A percentile compares a stretch with the other conserved stretches of the same genome.
These are phyloP conservation scores for Drosophila subquinaria DNA, from an alignment of 2,888 invertebrate genomes.

Conservation along the genomic window DNA sequence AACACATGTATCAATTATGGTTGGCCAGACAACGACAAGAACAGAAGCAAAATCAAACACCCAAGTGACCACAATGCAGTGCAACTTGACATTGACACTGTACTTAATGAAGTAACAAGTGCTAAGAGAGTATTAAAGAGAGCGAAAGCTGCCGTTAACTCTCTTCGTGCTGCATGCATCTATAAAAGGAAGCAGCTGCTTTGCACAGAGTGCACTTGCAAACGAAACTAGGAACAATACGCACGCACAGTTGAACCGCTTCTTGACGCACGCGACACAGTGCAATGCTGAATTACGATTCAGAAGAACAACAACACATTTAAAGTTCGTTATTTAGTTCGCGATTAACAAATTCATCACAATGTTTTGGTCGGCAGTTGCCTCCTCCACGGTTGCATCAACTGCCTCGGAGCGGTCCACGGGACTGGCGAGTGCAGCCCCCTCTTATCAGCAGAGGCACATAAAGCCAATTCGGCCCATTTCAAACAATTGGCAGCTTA, in stretches of 20 bases:
- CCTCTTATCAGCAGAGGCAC: constrained; percentile 55
- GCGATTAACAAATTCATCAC: not conserved
- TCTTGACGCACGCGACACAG: not conserved
- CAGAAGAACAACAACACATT: not conserved
- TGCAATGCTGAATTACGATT: not conserved
- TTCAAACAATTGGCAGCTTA: constrained; percentile 52
- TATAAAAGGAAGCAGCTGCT: constrained; percentile 34
- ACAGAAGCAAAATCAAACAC: not conserved
- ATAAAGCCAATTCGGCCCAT: constrained; percentile 41
- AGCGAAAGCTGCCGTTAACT: constrained; percentile 20
- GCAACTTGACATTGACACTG: not conserved
- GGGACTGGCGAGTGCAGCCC: constrained; percentile 54
- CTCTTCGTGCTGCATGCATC: not conserved
- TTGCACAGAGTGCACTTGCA: constrained; percentile 38
- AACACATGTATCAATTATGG: not conserved
- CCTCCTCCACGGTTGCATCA: constrained; percentile 52
- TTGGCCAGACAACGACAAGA: not conserved
- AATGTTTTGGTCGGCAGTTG: constrained; percentile 65
- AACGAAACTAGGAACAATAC: constrained; percentile 1
- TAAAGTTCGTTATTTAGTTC: not conserved
- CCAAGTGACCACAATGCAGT: not conserved
- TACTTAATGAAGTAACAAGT: not conserved
- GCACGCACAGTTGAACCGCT: not conserved
- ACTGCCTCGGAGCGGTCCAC: constrained; percentile 19
- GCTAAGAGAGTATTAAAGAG: constrained; percentile 2